Evolutionary conservation across 2,113 vertebrate species (phyloP).

Genomic region (Eulacestoma nigropectus): DNA sequence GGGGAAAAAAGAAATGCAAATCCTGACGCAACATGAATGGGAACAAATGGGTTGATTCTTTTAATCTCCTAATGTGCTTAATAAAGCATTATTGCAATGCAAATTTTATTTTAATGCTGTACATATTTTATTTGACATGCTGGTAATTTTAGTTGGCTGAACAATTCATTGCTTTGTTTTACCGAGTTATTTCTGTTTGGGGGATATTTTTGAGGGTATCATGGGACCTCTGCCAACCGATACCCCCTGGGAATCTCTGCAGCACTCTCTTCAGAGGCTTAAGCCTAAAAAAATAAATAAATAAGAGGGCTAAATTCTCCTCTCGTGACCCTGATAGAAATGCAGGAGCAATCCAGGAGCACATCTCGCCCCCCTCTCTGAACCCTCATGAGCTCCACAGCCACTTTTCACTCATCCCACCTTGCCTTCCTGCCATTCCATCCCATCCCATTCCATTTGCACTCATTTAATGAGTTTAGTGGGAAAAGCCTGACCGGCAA

Average conservation of each 20-base stretch:
- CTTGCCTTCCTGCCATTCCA: background rate
- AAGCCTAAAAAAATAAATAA: background rate
- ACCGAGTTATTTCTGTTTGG: background rate
- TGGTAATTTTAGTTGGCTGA: constrained; percentile 19
- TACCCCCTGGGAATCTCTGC: background rate
- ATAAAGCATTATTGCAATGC: constrained; percentile 59
- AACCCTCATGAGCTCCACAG: background rate
- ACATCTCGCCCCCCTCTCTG: rapidly evolving
- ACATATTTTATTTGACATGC: constrained; percentile 22
- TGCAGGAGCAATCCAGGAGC: background rate
- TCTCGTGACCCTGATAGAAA: background rate
- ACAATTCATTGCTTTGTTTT: background rate
- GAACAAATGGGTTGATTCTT: constrained; percentile 43
- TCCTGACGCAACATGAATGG: background rate
- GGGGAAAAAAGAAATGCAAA: constrained; percentile 33
- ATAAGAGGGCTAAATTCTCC: background rate
- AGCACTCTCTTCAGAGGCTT: background rate
- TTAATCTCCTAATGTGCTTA: constrained; percentile 56
- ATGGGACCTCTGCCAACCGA: background rate
- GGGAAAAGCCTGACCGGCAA: background rate
- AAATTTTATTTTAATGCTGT: constrained; percentile 54
- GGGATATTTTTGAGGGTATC: background rate
- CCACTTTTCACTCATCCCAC: background rate
- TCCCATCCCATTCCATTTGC: background rate
- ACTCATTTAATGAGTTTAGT: background rate